Base-by-base conservation (phyloP, 23 tunicate species). In the Clavelina lepadiformis region DNA sequence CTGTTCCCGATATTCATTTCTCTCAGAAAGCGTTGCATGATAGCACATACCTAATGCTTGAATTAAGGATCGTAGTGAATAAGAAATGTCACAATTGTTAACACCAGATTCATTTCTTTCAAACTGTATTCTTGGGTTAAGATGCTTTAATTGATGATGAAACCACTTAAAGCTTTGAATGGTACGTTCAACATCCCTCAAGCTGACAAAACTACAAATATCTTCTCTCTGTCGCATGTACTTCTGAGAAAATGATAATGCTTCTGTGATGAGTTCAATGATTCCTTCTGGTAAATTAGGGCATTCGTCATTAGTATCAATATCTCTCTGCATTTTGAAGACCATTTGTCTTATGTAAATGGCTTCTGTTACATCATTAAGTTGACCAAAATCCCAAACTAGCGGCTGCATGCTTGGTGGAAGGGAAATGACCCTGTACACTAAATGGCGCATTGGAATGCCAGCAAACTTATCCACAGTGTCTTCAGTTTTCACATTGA, bases 331-430 rank as follows among this genome's bases (percentile, higher is more conserved):
- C 31, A 82, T 35, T 38, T 82, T 82, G 33, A 33, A 28, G 33
- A 65, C 68, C 89, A 82, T 82, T 46, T 73, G 80, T 27, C 58
- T 56, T 34, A 82, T 82, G 69, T 82, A 82, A 35, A 74, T 65
- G 19, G 7, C 63, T 57, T 82, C 89, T 21, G 81, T 60, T 11
- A 73, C 68, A 31, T 82, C 47, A 37, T 35, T 74, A 24, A 82
- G 69, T 56, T 82, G 89, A 47, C 89, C 89, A 57, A 82, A 82
- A 45, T 82, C 89, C 89, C 89, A 82, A 25, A 82, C 89, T 26
- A 82, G 54, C 23, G 89, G 89, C 34, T 73, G 75, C 89, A 82
- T 82, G 33, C 89, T 82, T 30, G 89, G 89, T 0, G 89, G 89
- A 28, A 82, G 69, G 0, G 75, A 34, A 0, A 82, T 79, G 28